phyloP scores from a whole-genome alignment of 1,140 invertebrate species.

The Hyphantria cunea region DNA sequence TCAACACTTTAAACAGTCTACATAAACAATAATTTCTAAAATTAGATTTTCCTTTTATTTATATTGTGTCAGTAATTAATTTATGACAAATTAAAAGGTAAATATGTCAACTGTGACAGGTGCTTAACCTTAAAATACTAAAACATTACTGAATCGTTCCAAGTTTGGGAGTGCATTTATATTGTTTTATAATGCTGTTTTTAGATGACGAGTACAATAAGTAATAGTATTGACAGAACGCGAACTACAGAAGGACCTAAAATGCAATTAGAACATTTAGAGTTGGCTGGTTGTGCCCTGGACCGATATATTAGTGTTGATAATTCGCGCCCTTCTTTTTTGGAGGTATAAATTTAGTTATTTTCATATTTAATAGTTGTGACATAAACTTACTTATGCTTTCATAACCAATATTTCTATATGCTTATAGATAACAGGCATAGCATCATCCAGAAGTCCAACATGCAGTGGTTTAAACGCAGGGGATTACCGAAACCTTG shows the following conservation, averaged over 20 bases:
- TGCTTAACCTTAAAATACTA: constrained; percentile 45
- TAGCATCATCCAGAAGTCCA: constrained; percentile 83
- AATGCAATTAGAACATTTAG: constrained; percentile 85
- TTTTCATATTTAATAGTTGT: too few species aligned
- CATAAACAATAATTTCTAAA: not conserved
- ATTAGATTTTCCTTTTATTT: not conserved
- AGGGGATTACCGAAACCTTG: constrained; percentile 93
- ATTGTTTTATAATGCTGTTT: constrained; percentile 38
- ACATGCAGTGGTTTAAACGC: constrained; percentile 94
- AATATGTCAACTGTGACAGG: constrained; percentile 27
- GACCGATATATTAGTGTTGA: constrained; percentile 88
- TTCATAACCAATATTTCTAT: too few species aligned
- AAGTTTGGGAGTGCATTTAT: constrained; percentile 18
- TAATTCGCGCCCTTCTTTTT: constrained; percentile 87
- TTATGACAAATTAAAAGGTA: constrained; percentile 15
- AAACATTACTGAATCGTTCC: constrained; percentile 17
- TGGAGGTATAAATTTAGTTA: constrained; percentile 58
- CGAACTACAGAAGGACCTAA: constrained; percentile 71
- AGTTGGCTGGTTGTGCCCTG: constrained; percentile 87
- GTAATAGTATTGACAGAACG: constrained; percentile 50
- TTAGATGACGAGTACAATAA: constrained; percentile 69
- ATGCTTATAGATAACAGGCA: constrained; percentile 74
- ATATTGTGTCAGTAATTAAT: not conserved
- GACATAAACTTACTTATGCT: too few species aligned
- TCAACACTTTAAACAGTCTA: not conserved